Percentiles rank a stretch among this genome's conserved stretches.
These are phyloP conservation scores for Mus minutoides DNA, from an alignment of 2,797 vertebrate genomes.

Conservation along the genomic window DNA sequence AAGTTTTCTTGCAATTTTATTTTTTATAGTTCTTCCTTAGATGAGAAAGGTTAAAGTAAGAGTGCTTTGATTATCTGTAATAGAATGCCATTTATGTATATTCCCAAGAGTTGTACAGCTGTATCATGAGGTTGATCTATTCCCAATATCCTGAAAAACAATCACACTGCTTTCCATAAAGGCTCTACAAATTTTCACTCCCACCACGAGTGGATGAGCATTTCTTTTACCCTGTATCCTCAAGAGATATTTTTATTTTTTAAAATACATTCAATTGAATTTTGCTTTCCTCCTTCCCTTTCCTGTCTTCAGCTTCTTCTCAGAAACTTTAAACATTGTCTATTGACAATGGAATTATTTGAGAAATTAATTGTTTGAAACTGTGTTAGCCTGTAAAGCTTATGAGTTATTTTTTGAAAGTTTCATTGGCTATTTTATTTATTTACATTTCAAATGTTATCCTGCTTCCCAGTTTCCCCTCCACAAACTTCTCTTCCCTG, in stretches of 20 bases:
- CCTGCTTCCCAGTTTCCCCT: too few species aligned
- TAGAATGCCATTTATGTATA: too few species aligned
- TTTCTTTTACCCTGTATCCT: background rate
- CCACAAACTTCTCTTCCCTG: too few species aligned
- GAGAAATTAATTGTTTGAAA: background rate
- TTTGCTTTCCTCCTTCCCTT: background rate
- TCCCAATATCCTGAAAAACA: background rate
- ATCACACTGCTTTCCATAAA: too few species aligned
- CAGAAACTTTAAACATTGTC: background rate
- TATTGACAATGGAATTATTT: background rate
- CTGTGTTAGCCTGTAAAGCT: background rate
- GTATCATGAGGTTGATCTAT: background rate
- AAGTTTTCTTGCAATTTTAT: slow-evolving; percentile 81
- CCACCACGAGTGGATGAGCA: background rate
- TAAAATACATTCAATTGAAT: background rate
- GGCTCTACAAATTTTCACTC: background rate
- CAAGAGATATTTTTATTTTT: background rate
- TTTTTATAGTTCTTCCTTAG: slow-evolving; percentile 89
- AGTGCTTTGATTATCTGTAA: background rate
- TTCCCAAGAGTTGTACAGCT: too few species aligned
- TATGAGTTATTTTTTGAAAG: too few species aligned
- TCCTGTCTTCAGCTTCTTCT: background rate
- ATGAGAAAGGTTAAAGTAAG: slow-evolving; percentile 89
- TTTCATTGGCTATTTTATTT: too few species aligned
- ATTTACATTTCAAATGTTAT: too few species aligned